Base-by-base conservation (phyloP, 2,888 invertebrate species). In the Tolmerus cingulatus region DNA sequence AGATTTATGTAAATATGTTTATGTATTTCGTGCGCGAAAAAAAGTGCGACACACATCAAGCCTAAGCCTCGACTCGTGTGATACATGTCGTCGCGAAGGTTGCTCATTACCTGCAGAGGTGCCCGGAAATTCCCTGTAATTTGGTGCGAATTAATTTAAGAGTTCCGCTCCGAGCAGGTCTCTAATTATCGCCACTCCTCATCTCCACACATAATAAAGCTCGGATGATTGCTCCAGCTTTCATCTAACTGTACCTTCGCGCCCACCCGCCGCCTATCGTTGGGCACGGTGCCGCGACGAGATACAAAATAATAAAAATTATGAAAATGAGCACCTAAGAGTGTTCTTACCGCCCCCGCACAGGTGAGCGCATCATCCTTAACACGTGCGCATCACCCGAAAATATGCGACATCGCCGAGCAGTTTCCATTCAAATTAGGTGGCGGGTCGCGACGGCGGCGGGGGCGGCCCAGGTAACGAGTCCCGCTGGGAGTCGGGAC, bases 221-320 rank as follows among this genome's bases (percentile, higher is more conserved):
- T 34, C 76, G 7, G 12, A 14, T 66, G 66, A 66, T 66, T 66
- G 66, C 66, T 66, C 66, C 66, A 66, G 66, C 66, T 66, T 66
- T 66, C 66, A 66, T 66, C 66, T 66, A 66, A 66, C 66, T 19
- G 66, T 66, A 66, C 23, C 9, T 27, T 66, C 66, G 66, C 27
- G 66, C 66, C 51, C 51, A 27, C 66, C 66, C 66, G 27, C 9
- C 57, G 0, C 4, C 3, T 3, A 7, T 34, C 7, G 34, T 34
- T 4, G 34, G 34, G 34, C 5, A 34, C 34, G 46, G 7, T 81
- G 2, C 46, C 40, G 46, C 57, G 43, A 81, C n/a, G 27, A 12
- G n/a, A 34, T n/a, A 81, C 51, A 55, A 51, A n/a, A 51, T 46
- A 81, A 81, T 81, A 81, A 81, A 81, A 81, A 81, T 81, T 81